Evolutionary conservation across 2,113 vertebrate genomes (phyloP).

Genomic region (Tragelaphus scriptus): DNA sequence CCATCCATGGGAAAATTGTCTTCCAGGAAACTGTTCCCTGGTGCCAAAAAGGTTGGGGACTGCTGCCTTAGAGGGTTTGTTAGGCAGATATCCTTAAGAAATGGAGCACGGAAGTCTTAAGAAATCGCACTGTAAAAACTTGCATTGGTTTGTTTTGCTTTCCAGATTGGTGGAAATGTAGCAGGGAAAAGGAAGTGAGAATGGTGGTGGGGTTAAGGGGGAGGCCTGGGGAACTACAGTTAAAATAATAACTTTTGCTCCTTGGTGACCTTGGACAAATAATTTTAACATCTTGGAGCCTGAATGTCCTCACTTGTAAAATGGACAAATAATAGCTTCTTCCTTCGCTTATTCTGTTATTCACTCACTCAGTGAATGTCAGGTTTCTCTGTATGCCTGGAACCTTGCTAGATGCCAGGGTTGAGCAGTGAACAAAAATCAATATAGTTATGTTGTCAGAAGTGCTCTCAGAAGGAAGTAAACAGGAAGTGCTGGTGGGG

Average conservation of each 20-base stretch:
- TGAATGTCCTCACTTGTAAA: neutral
- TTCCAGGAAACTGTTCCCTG: neutral
- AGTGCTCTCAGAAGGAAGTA: neutral
- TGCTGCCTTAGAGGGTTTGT: neutral
- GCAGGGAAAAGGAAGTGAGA: neutral
- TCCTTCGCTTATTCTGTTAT: neutral
- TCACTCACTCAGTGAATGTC: neutral
- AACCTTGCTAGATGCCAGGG: neutral
- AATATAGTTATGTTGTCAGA: neutral
- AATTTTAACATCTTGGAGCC: neutral
- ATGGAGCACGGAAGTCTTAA: neutral
- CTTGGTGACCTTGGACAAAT: slow-evolving; percentile 21
- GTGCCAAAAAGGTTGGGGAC: neutral
- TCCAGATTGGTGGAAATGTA: neutral
- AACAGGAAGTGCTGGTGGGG: neutral
- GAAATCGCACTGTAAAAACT: neutral
- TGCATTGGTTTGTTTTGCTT: neutral
- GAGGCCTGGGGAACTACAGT: neutral
- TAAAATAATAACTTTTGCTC: slow-evolving; percentile 28
- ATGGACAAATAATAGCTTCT: neutral
- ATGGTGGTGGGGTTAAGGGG: neutral
- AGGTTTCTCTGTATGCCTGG: neutral
- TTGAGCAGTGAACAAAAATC: neutral
- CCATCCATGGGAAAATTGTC: neutral
- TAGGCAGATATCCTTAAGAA: slow-evolving; percentile 8